Base-by-base conservation (phyloP, 1,140 invertebrate genomes). In the Diuraphis noxia region DNA sequence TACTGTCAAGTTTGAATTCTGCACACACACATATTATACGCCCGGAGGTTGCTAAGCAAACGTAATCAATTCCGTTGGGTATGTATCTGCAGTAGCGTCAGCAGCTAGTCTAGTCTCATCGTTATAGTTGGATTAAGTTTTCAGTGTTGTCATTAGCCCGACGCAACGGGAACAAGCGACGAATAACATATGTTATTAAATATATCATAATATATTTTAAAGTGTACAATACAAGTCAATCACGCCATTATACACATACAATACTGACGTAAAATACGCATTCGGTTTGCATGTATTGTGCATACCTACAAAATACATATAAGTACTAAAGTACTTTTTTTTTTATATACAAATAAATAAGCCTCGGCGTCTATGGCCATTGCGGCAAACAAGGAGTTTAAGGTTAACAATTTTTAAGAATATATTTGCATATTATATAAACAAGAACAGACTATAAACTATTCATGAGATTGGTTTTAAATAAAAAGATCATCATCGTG, bases 111-210 rank as follows among this genome's bases (percentile, higher is more conserved):
- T 9, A 63, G 56, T 63, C 10, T 63, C 56, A 63, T 63, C 56
- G n/a, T 77, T 21, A 36, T 79, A 79, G 34, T 79, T 79, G 72
- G 72, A 79, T 79, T 79, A 79, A 79, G 72, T 79, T 72, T 79
- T 79, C 72, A 72, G 30, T 17, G 9, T 79, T 36, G 34, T 79
- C 34, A 36, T 79, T 79, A 36, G 17, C 6, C 21, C n/a, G 34
- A 21, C 25, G 19, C 34, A 63, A n/a, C 56, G 30, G 34, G 34
- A 79, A 8, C n/a, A 9, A 79, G 72, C 17, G 72, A 79, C 19
- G 72, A 36, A 52, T 6, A 36, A 77, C 21, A 46, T 49, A 79
- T 79, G 19, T 79, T 36, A 21, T 36, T 36, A 79, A 79, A 79
- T 79, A 7, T 36, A 79, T 79, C 34, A 23, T 79, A 77, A 21